Evolutionary conservation across 2,888 invertebrate genomes (phyloP), one percentile per base, ranked within the genome.

Genomic region (Saturnia japonica): DNA sequence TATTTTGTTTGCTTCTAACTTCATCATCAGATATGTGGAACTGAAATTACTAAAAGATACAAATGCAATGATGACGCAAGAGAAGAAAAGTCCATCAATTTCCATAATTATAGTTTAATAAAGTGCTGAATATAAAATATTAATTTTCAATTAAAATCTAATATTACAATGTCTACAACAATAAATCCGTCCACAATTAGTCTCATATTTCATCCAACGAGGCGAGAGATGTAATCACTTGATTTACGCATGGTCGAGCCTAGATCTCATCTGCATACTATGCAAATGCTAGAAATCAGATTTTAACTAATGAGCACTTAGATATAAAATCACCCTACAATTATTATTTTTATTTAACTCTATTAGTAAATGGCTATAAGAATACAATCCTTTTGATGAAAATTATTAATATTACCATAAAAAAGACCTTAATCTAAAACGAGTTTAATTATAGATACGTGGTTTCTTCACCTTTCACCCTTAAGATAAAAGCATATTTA

Each of bases 221-320:
- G 68, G 71, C 75, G 72, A 12, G 67, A 72, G 76, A 76, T 76
- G 74, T 47, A 67, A 76, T 76, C 76, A 71, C 73, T 75, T 76
- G 76, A 75, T 75, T 74, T 76, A 76, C 74, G 74, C 73, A 66
- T 25, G 12, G 47, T 7, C 19, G 47, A 2, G 47, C 19, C 47
- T 47, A 47, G 47, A 47, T 47, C 3, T 47, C 16, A 47, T 47
- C 47, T 3, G 47, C 47, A 47, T 0, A 19, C 47, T 7, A 19
- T 19, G 19, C 6, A 47, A 47, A 8, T 1, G 7, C 19, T 47
- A 19, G 47, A 47, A 47, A 47, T 19, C 47, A 47, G 47, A 47
- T 47, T 47, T 47, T 47, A 7, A 19, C 47, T 47, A 47, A 47
- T 47, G 47, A 19, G 47, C 19, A 1, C n/a, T 47, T 47, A 47